phyloP scores from a whole-genome alignment of 2,797 vertebrate species.

The Enteromius mattozi region DNA sequence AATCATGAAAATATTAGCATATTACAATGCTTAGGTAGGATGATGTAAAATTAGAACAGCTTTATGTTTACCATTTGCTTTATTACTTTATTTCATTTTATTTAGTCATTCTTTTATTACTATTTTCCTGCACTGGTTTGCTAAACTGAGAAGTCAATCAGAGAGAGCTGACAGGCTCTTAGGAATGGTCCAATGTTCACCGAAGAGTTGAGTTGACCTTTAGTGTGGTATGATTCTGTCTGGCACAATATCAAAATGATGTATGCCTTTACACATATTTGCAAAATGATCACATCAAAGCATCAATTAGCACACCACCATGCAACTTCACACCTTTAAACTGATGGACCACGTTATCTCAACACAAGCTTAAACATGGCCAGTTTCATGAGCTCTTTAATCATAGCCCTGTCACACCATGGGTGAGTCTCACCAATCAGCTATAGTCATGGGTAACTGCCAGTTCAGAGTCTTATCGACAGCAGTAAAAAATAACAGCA shows the following conservation, averaged over 20 bases:
- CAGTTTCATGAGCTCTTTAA: constrained; percentile 35
- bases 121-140: background rate
- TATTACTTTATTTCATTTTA: background rate
- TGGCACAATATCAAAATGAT: background rate
- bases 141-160: background rate
- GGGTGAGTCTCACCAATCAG: constrained; percentile 32
- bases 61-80: background rate
- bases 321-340: background rate
- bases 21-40: background rate
- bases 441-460: constrained; percentile 28
- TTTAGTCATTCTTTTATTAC: background rate
- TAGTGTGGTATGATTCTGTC: background rate
- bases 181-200: background rate
- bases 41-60: background rate
- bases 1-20: background rate
- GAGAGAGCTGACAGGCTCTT: background rate
- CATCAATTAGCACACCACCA: background rate
- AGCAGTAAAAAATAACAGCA: constrained; percentile 56
- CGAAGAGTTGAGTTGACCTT: background rate
- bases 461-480: constrained; percentile 41
- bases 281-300: background rate
- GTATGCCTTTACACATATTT: background rate
- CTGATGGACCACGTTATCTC: constrained; percentile 23
- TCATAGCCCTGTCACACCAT: constrained; percentile 12
- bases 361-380: constrained; percentile 2